Base-by-base conservation (phyloP, 2,797 vertebrate species). In the Clarias fuscus region DNA sequence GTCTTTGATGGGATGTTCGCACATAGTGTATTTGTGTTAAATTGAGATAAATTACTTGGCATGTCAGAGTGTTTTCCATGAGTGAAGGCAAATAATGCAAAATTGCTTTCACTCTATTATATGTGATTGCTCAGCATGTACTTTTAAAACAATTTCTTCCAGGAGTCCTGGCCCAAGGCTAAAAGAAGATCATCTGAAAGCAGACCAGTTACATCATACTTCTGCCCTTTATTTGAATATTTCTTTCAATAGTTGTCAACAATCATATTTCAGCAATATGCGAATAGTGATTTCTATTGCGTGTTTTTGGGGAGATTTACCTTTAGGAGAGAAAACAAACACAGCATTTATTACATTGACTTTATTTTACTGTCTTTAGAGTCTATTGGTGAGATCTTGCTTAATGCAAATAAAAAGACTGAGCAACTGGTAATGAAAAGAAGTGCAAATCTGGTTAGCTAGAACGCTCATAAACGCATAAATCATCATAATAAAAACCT, bases 31-130 rank as follows among this genome's bases (percentile, higher is more conserved):
- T 53, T 53, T 76, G 6, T 76, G 15, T 76, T 56, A 27, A 76
- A 76, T 56, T 14, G n/a, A 76, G 3, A 76, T 56, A 76, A 76
- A 56, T 76, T 17, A 76, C n/a, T 56, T 76, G 48, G 48, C 48
- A 27, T 58, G 14, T 30, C n/a, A 30, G n/a, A 58, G 53, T 76
- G n/a, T 58, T 58, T 76, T 58, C 14, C n/a, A 56, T 10, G 22
- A n/a, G 13, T 15, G 43, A 76, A 58, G 73, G 56, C n/a, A 76
- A 30, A 76, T 76, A 73, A 53, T 73, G 72, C 40, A 53, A 53
- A n/a, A 24, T 73, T 73, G 22, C 40, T 73, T 43, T 48, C 11
- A 53, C 13, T 53, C 11, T 73, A 13, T 43, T 73, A 76, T n/a
- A 76, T 58, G 18, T 56, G 73, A 27, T 76, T 76, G 6, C 48